Evolutionary conservation across 1,140 invertebrate genomes (phyloP), one percentile per base, ranked within the genome.

Genomic region (Trichonephila clavata): DNA sequence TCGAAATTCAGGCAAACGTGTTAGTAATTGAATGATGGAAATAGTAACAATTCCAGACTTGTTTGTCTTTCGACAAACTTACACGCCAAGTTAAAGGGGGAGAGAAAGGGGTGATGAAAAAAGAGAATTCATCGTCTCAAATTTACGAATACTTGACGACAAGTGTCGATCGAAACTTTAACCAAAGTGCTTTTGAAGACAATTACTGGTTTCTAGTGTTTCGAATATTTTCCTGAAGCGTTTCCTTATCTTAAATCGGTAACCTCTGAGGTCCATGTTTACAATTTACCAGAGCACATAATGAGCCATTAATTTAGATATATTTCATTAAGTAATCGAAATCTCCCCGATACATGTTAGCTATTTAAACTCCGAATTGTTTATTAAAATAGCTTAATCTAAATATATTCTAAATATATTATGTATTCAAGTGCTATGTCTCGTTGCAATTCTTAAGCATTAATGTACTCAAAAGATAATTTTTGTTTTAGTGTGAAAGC

Each of bases 21-120:
- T 92, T 86, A 77, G 91, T 92, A 92, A 92, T 92, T 92, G 91
- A 92, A 92, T 90, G 91, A 92, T 92, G 91, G 91, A 50, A 86
- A 71, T 50, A 68, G 91, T 92, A 84, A 65, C 90, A 92, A 68
- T 92, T 83, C 90, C 90, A 50, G 71, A 63, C 80, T 63, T 92
- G 90, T 92, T 92, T 84, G 60, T 92, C 80, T 83, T 84, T 84
- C 60, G 80, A 83, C 80, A 65, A 92, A 83, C 81, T 84, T 92
- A 84, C 39, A 92, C 59, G 77, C 60, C 61, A 84, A 92, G 90
- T 92, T 80, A 89, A 89, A 89, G 87, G 18, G 24, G 18, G 24
- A 24, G 24, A 24, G 39, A 20, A 68, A 27, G 59, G 24, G 59
- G 59, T 39, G 16, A 21, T 0, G 63, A 43, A 57, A 57, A 90